These are phyloP conservation scores for Beroe ovata DNA, from an alignment of 37 sponge, comb jelly and placozoan species.

Conservation along the genomic window DNA sequence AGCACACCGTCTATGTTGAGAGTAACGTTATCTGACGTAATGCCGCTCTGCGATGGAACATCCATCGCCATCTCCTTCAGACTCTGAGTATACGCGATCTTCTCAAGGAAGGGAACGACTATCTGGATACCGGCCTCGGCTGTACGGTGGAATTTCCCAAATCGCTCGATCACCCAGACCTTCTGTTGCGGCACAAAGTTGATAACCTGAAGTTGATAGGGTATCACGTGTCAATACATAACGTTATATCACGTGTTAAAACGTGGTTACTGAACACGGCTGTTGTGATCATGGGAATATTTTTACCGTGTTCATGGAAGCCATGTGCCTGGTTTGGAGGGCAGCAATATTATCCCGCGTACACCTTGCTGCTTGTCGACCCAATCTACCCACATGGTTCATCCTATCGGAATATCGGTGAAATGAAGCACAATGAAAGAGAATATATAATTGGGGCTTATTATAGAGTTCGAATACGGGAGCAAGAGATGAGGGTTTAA, in stretches of 20 bases:
- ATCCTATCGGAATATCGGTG: too few relatives aligned
- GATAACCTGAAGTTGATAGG: slow-evolving; percentile 66
- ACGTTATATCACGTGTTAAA: neutral
- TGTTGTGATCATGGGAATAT: too few relatives aligned
- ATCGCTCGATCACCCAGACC: slow-evolving; percentile 94
- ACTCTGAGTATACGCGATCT: slow-evolving; percentile 90
- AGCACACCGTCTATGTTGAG: slow-evolving; percentile 95
- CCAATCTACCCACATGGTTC: slow-evolving; percentile 15
- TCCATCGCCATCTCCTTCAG: slow-evolving; percentile 95
- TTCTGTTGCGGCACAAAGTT: slow-evolving; percentile 97
- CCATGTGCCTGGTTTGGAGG: neutral
- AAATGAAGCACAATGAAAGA: too few relatives aligned
- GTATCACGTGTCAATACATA: neutral
- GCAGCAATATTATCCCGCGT: neutral
- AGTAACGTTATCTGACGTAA: slow-evolving; percentile 97
- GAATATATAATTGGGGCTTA: too few relatives aligned
- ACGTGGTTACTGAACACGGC: neutral
- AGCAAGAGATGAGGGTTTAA: too few relatives aligned
- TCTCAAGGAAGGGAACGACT: slow-evolving; percentile 84
- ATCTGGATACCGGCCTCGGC: slow-evolving; percentile 79
- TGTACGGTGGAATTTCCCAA: slow-evolving; percentile 84
- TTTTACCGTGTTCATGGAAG: neutral
- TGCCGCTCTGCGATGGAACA: slow-evolving; percentile 96
- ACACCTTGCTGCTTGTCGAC: neutral
- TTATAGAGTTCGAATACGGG: too few relatives aligned